Base-by-base conservation (phyloP, 2,888 invertebrate species). In the Hesperia comma region DNA sequence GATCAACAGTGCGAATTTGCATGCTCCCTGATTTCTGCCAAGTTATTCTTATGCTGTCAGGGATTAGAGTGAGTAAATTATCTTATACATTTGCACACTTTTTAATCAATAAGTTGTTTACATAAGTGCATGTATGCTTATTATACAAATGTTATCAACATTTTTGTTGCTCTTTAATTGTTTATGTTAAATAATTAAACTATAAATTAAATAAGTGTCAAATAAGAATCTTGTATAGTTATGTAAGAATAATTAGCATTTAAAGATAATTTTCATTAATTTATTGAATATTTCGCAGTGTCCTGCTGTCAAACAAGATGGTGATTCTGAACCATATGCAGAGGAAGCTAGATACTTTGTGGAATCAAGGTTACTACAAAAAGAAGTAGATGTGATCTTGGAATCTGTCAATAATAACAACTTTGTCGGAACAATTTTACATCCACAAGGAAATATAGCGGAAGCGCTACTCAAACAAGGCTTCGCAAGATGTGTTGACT, bases 291-390 rank as follows among this genome's bases (percentile, higher is more conserved):
- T 57, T 60, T 55, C 75, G 10, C 79, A 96, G 93, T 97, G 97
- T 79, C 96, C 96, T 6, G 95, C 96, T 63, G 96, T 97, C 63
- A 98, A 97, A 85, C 93, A 96, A 79, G 96, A 96, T 77, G 91
- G 91, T 4, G 92, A 93, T 6, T 96, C 96, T 0, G 96, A 97
- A 77, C 94, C 95, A 0, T 94, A 93, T 58, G 94, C 94, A 68
- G 97, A 98, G 76, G 99, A 99, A 88, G 99, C 99, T 0, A 96
- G 96, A 69, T 99, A 95, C 88, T 99, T 98, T 87, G 97, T 98
- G 0, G 99, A 99, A 86, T 95, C 96, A 2, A 95, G 97, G 57
- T 93, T 99, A 6, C 93, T 99, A 46, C 99, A 99, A 80, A 94
- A 97, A 67, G 97, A 99, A 82, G 95, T 99, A 0, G 96, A 98